Evolutionary conservation across 2,888 invertebrate genomes (phyloP).

Genomic region (Pristionchus exspectatus): DNA sequence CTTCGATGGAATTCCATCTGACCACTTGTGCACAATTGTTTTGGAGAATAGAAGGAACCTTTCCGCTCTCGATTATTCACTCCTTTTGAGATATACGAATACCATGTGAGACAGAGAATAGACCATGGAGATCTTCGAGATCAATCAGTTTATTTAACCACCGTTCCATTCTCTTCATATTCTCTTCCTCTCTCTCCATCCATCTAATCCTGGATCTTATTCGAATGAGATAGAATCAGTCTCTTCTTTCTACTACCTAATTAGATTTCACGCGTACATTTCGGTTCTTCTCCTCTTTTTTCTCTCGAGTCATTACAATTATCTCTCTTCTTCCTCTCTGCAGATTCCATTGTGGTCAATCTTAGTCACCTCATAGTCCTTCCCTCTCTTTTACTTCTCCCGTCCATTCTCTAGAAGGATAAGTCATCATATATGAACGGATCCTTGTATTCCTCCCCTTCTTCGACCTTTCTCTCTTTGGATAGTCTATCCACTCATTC

Average conservation of each 20-base stretch:
- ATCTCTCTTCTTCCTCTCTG: neutral
- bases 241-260: constrained; percentile 2
- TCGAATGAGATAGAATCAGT: constrained; percentile 13
- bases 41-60: neutral
- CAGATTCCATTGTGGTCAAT: neutral
- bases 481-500: neutral
- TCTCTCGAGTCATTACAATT: neutral
- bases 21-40: neutral
- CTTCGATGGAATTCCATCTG: neutral
- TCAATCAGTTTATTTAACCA: neutral
- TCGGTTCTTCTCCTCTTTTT: constrained; percentile 19
- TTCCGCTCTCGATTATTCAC: constrained; percentile 1
- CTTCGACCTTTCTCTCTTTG: neutral
- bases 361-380: neutral
- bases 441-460: neutral
- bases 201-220: neutral
- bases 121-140: neutral
- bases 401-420: neutral
- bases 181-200: neutral
- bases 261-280: neutral
- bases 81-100: neutral
- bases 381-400: neutral
- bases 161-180: neutral
- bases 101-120: neutral
- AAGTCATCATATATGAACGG: neutral